These are phyloP conservation scores for Caenorhabditis sp. DNA, from an alignment of 2,888 invertebrate genomes.

Conservation along the genomic window DNA sequence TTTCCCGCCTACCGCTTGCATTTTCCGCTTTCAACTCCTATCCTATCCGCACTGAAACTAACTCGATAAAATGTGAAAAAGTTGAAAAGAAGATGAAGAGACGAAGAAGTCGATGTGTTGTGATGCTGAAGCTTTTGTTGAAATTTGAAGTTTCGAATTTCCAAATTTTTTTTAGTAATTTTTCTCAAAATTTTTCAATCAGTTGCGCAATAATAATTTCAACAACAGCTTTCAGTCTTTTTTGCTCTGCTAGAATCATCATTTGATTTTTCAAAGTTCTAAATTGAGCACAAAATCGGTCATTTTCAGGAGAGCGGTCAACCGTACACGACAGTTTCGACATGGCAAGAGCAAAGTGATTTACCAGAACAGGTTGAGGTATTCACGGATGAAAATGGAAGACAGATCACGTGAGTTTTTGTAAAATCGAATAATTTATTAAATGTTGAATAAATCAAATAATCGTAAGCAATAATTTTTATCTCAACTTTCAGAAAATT, in stretches of 20 bases:
- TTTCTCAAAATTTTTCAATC: neutral
- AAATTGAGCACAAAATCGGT: no score
- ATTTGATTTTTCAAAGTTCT: conserved; percentile 3
- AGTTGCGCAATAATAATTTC: neutral
- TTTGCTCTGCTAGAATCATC: neutral
- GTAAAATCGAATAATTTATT: no score
- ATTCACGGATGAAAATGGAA: conserved; percentile 66
- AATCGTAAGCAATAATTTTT: no score
- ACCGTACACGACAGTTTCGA: conserved; percentile 66
- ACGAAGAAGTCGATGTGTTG: neutral
- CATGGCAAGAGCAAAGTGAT: conserved; percentile 66
- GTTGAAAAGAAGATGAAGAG: neutral
- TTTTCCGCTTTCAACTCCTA: no score
- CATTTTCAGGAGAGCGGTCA: conserved; percentile 65
- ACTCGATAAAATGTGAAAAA: neutral
- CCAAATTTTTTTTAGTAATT: neutral
- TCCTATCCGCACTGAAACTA: neutral
- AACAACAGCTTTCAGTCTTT: conserved; percentile 1
- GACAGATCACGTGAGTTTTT: conserved; percentile 60
- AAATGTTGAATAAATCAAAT: no score
- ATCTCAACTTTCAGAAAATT: no score
- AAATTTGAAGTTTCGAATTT: neutral
- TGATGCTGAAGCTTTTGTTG: conserved; percentile 3
- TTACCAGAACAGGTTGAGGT: conserved; percentile 64
- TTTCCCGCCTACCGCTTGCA: neutral